phyloP scores from a whole-genome alignment of 2,888 invertebrate species.

The Schizaphis graminum region DNA sequence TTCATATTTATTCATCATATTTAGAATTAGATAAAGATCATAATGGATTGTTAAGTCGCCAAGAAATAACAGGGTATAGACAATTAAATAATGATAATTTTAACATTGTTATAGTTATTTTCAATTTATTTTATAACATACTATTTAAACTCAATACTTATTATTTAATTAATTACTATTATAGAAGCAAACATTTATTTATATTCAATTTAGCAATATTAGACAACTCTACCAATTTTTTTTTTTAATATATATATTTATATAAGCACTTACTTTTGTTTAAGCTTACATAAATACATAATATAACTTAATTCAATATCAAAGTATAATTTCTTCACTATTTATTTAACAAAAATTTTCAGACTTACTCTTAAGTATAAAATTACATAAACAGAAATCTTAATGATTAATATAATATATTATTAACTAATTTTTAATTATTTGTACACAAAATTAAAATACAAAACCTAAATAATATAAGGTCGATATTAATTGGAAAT shows the following conservation, averaged over 20 bases:
- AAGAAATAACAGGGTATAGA: slow-evolving; percentile 85
- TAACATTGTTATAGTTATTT: neutral
- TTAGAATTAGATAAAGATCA: slow-evolving; percentile 93
- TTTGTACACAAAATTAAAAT: neutral
- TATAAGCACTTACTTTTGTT: neutral
- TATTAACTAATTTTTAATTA: neutral
- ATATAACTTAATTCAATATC: neutral
- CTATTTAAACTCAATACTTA: neutral
- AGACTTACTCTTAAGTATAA: neutral
- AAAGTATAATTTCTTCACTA: neutral
- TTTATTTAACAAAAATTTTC: neutral
- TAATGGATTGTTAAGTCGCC: slow-evolving; percentile 94
- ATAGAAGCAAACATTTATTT: neutral
- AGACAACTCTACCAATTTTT: neutral
- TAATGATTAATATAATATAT: neutral
- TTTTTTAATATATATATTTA: neutral
- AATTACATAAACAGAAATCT: neutral
- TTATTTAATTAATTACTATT: neutral
- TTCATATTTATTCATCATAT: slow-evolving; percentile 94
- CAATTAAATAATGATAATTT: neutral
- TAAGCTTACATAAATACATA: neutral
- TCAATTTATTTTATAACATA: neutral
- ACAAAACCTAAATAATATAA: neutral
- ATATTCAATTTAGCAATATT: too few relatives aligned
- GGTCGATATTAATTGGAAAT: neutral